These are phyloP conservation scores for Rutpela maculata DNA, from an alignment of 2,888 invertebrate species.

Conservation along the genomic window DNA sequence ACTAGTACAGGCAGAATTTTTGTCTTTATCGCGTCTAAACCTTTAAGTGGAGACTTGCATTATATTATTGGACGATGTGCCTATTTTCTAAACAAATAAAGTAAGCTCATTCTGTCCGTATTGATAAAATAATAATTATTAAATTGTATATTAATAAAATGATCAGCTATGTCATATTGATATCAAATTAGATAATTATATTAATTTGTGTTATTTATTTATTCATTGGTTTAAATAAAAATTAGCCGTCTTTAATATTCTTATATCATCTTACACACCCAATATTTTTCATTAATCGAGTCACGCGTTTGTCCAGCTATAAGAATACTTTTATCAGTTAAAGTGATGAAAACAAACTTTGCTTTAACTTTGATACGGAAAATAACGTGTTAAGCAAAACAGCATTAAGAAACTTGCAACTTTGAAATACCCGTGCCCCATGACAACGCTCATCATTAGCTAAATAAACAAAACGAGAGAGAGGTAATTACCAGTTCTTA, in stretches of 20 bases:
- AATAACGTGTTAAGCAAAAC: neutral
- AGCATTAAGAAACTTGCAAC: neutral
- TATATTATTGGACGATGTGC: too few species aligned
- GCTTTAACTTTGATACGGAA: neutral
- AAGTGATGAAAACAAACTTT: neutral
- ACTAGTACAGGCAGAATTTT: too few species aligned
- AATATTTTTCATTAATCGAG: neutral
- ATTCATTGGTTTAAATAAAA: too few species aligned
- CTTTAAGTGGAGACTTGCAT: too few species aligned
- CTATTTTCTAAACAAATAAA: too few species aligned
- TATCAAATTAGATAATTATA: too few species aligned
- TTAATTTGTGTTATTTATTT: too few species aligned
- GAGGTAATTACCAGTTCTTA: neutral
- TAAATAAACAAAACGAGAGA: neutral
- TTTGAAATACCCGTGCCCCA: neutral
- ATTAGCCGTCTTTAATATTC: neutral
- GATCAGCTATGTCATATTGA: too few species aligned
- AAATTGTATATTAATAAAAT: too few species aligned
- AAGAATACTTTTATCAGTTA: neutral
- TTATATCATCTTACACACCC: neutral
- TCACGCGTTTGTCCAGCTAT: neutral
- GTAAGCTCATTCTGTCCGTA: too few species aligned
- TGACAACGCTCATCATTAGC: neutral
- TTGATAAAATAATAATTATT: too few species aligned
- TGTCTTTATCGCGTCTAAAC: too few species aligned